Conservation (phyloP, 2,797 vertebrate genomes). For the Labroides dimidiatus region DNA sequence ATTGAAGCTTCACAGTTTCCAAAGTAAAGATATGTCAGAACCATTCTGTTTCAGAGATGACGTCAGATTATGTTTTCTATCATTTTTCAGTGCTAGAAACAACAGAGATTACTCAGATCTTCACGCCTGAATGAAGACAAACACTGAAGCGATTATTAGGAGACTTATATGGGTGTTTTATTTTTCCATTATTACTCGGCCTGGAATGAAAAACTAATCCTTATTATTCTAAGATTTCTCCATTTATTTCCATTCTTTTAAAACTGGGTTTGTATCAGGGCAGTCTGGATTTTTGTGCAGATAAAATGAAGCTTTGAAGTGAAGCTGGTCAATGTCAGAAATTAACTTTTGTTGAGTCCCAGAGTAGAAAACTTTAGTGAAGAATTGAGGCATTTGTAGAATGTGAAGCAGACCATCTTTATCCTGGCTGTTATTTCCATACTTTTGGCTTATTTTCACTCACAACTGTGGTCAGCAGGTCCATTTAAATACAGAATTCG, state of each 20-base stretch:
- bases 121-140: constrained; percentile 11
- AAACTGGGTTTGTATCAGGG: constrained; percentile 21
- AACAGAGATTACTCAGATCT: constrained; percentile 7
- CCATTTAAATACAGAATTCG: background rate
- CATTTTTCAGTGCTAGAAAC: constrained; percentile 7
- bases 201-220: constrained; percentile 27
- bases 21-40: constrained; percentile 37
- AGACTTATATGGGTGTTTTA: constrained; percentile 2
- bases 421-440: too few species aligned
- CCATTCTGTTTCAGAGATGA: constrained; percentile 18
- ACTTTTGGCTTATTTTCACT: too few species aligned
- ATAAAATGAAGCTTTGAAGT: constrained; percentile 21
- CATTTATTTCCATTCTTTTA: constrained; percentile 36
- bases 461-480: too few species aligned
- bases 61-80: constrained; percentile 32
- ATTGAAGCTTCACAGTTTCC: constrained; percentile 47
- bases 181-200: constrained; percentile 24
- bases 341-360: too few species aligned
- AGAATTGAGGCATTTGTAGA: too few species aligned
- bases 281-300: constrained; percentile 16
- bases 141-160: constrained; percentile 7
- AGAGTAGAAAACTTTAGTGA: too few species aligned
- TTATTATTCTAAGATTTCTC: constrained; percentile 36
- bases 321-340: constrained; percentile 1
- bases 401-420: constrained; percentile 10